Conservation (phyloP, 2,888 invertebrate species). For the Noctua janthe region DNA sequence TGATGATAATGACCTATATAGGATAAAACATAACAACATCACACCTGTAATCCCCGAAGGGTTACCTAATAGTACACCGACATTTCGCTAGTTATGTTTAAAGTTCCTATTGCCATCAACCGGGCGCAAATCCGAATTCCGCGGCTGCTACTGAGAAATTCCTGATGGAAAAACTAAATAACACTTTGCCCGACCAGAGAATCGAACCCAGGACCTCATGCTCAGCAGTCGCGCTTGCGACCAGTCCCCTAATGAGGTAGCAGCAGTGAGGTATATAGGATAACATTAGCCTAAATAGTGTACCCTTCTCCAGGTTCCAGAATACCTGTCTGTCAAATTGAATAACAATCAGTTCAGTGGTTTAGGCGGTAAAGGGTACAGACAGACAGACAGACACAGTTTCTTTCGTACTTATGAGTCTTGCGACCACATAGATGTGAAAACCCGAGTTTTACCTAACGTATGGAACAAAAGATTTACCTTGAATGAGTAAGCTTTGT, state of each 20-base stretch:
- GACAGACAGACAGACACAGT: neutral
- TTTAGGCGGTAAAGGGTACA: neutral
- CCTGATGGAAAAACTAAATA: no score
- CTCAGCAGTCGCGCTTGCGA: no score
- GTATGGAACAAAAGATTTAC: constrained; percentile 51
- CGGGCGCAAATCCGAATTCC: no score
- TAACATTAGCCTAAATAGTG: neutral
- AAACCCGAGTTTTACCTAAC: constrained; percentile 24
- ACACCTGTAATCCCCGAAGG: no score
- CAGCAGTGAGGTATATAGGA: neutral
- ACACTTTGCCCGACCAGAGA: no score
- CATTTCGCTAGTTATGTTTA: no score
- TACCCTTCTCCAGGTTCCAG: neutral
- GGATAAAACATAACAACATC: no score
- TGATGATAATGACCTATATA: neutral
- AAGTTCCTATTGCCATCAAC: no score
- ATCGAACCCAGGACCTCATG: no score
- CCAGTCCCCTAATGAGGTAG: no score
- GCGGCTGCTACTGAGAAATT: no score
- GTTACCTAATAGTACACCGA: no score
- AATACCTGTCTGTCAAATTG: neutral
- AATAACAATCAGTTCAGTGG: neutral
- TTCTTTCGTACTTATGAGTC: neutral
- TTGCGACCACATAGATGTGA: constrained; percentile 11
- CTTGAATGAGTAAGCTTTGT: constrained; percentile 49